Evolutionary conservation across 2,113 vertebrate genomes (phyloP).

Genomic region (Tretioscincus oriximinensis): DNA sequence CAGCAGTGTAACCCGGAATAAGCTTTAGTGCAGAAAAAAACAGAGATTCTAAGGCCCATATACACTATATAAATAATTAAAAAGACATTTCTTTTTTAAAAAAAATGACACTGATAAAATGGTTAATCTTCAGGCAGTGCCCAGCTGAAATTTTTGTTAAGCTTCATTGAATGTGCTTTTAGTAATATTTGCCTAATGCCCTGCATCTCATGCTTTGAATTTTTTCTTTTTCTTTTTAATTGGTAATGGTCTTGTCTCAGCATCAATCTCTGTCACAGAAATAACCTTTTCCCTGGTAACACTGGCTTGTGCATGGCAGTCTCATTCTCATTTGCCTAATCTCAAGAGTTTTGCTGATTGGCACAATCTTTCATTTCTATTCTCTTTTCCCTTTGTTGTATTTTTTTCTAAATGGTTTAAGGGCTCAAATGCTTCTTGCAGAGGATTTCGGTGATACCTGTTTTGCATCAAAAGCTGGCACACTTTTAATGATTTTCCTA

Average conservation of each 20-base stretch:
- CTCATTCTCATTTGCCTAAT: conserved; percentile 28
- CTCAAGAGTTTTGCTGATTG: conserved; percentile 33
- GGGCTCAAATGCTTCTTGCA: conserved; percentile 32
- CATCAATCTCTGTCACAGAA: not conserved
- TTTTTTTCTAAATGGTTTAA: conserved; percentile 32
- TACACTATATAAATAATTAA: not conserved
- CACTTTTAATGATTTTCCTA: conserved; percentile 33
- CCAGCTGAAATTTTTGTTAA: not conserved
- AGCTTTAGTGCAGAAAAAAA: not conserved
- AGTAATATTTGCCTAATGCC: not conserved
- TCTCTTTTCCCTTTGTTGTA: not conserved
- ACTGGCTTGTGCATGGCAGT: conserved; percentile 6
- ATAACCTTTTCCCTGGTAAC: not conserved
- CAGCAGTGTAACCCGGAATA: no score
- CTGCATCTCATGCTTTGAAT: not conserved
- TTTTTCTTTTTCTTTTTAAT: not conserved
- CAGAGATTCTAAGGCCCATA: not conserved
- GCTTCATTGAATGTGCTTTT: not conserved
- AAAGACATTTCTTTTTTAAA: not conserved
- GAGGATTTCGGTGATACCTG: conserved; percentile 34
- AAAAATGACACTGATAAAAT: not conserved
- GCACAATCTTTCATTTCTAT: conserved; percentile 31
- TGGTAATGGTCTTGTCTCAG: not conserved
- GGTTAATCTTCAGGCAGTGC: not conserved
- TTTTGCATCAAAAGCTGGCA: conserved; percentile 35